Evolutionary conservation across 2,797 vertebrate species (phyloP).

Genomic region (Notolabrus celidotus): DNA sequence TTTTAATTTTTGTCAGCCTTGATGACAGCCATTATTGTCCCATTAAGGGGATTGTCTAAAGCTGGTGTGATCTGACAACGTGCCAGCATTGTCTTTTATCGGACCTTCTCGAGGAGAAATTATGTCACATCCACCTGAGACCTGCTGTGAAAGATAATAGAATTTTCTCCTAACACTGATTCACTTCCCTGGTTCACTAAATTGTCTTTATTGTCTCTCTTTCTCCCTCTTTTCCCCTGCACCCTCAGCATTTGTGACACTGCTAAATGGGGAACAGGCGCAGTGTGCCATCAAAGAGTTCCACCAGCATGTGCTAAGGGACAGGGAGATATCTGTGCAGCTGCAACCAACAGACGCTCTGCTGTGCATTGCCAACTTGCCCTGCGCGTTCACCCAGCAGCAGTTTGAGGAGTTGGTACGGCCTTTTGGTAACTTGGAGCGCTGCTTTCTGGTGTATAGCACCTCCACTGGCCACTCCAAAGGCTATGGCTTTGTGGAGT

Average conservation of each 20-base stretch:
- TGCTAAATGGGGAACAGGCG: slow-evolving; percentile 94
- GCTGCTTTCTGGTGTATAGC: slow-evolving; percentile 94
- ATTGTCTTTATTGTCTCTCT: slow-evolving; percentile 25
- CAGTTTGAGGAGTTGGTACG: slow-evolving; percentile 95
- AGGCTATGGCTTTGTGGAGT: slow-evolving; percentile 96
- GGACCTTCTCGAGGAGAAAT: slow-evolving; percentile 11
- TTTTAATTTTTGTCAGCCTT: slow-evolving; percentile 23
- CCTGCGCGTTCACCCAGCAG: slow-evolving; percentile 89
- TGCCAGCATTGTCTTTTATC: slow-evolving; percentile 39
- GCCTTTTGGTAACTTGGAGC: slow-evolving; percentile 93
- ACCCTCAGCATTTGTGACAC: slow-evolving; percentile 88
- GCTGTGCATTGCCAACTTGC: slow-evolving; percentile 94
- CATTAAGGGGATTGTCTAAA: slow-evolving; percentile 26
- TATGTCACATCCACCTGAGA: slow-evolving; percentile 18
- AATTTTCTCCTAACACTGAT: slow-evolving; percentile 11
- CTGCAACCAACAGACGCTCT: slow-evolving; percentile 94
- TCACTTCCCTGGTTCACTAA: background rate
- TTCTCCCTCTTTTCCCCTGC: slow-evolving; percentile 6
- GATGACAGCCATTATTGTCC: slow-evolving; percentile 24
- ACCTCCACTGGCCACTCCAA: slow-evolving; percentile 90
- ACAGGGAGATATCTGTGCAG: slow-evolving; percentile 92
- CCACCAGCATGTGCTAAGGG: slow-evolving; percentile 88
- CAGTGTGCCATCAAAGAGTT: slow-evolving; percentile 91
- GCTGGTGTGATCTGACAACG: slow-evolving; percentile 25
- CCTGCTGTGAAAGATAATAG: slow-evolving; percentile 12